Evolutionary conservation across 2,888 invertebrate species (phyloP).

Genomic region (Crossocerus cetratus): DNA sequence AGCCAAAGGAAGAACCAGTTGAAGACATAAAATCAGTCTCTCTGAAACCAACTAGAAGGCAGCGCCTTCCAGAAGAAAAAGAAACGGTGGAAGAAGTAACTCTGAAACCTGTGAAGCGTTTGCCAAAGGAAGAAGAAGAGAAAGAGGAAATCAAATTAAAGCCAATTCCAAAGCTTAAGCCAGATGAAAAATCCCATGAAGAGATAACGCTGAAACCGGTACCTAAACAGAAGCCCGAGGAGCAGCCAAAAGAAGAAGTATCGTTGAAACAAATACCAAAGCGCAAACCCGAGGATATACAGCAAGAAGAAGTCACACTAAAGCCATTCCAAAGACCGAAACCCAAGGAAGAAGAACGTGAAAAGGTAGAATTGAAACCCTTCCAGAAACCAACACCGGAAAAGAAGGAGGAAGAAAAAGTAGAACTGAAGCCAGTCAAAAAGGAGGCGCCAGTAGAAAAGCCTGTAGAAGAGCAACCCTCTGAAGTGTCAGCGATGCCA

Average conservation of each 20-base stretch:
- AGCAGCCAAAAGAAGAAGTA: constrained; percentile 54
- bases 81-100: constrained; percentile 63
- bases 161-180: constrained; percentile 45
- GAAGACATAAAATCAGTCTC: constrained; percentile 56
- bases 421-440: constrained; percentile 36
- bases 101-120: constrained; percentile 71
- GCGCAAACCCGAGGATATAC: constrained; percentile 33
- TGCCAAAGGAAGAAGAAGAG: constrained; percentile 72
- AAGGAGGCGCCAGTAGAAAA: constrained; percentile 53
- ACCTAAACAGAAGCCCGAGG: constrained; percentile 50
- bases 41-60: constrained; percentile 54
- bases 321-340: constrained; percentile 48
- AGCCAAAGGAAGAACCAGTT: constrained; percentile 52
- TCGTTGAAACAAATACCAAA: constrained; percentile 62
- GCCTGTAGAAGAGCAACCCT: constrained; percentile 45
- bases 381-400: constrained; percentile 48
- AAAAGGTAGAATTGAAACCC: constrained; percentile 54
- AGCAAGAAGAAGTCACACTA: constrained; percentile 51
- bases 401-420: constrained; percentile 47
- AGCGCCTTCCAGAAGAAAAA: constrained; percentile 49
- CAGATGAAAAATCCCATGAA: constrained; percentile 55
- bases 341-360: constrained; percentile 39
- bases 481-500: constrained; percentile 52
- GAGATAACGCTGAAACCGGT: constrained; percentile 57
- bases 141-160: constrained; percentile 68